A percentile compares a stretch with the other conserved stretches of the same genome.
These are phyloP conservation scores for Tetramorium parvispinum DNA, from an alignment of 1,140 invertebrate genomes.

Conservation along the genomic window DNA sequence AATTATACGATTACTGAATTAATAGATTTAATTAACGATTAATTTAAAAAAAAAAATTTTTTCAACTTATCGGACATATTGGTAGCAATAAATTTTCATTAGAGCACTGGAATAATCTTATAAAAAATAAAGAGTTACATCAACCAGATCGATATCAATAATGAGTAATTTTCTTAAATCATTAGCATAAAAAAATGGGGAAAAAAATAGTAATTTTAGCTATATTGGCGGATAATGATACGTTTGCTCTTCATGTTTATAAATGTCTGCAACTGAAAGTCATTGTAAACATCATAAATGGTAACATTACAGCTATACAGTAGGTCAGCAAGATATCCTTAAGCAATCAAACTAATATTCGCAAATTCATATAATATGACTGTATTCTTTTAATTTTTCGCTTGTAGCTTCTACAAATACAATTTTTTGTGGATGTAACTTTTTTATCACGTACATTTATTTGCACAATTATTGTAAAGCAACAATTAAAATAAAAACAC, in stretches of 20 bases:
- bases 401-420: not conserved
- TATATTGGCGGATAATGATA: not conserved
- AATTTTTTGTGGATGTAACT: not conserved
- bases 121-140: not conserved
- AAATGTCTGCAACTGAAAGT: not conserved
- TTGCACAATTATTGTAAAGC: not conserved
- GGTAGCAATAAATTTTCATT: not conserved
- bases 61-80: not conserved
- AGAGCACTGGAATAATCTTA: not conserved
- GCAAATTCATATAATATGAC: not conserved
- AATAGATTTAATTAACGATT: not conserved
- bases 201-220: not conserved
- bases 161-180: not conserved
- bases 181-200: not conserved
- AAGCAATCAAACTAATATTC: not conserved
- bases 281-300: too few species aligned
- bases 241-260: not conserved
- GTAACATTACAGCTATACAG: not conserved
- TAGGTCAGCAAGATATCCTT: not conserved
- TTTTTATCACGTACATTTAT: constrained; percentile 13
- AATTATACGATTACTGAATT: not conserved
- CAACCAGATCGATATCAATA: not conserved
- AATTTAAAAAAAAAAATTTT: not conserved
- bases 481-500: not conserved
- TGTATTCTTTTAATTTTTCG: not conserved